Base-by-base conservation (phyloP, 1,140 invertebrate species). In the Camponotus floridanus region DNA sequence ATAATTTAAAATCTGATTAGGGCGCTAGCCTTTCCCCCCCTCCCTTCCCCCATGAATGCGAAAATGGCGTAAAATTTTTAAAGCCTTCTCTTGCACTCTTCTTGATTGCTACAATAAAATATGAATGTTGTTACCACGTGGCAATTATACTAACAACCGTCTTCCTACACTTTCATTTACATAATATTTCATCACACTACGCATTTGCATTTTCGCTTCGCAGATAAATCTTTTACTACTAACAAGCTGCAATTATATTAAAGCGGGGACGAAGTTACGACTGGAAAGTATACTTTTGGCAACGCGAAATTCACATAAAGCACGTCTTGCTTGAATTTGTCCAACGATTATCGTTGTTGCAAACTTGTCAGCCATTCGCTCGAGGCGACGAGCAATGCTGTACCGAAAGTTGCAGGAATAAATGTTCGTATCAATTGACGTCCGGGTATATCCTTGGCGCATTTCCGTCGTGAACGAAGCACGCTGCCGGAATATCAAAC, bases 401-500 rank as follows among this genome's bases (percentile, higher is more conserved):
- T 65, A 36, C 31, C 61, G 59, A 78, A 65, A 78, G 76, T 65
- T 78, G 76, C 39, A 31, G 42, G 76, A 78, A 78, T 78, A 78
- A 78, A 78, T 65, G 76, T 65, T 45, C 76, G 76, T 61, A 45
- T 78, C 59, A 78, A 78, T 78, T 65, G 76, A 18, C 42, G 39
- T 76, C 55, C 55, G 73, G 39, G 55, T 64, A 61, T 65, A 65
- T n/a, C n/a, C 61, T 64, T 65, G 11, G 76, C 61, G 61, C 61
- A 78, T 78, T 42, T 78, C 76, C 31, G 26, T 42, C 76, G 36
- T 76, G 55, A 55, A 61, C 55, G 59, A 13, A 65, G 18, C 31
- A 33, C 39, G 42, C 26, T 5, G 11, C 11, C 61, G 61, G 76
- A 78, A 78, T 78, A 78, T 78, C 61, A 78, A 78, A 11, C 42